phyloP scores from a whole-genome alignment of 2,888 invertebrate species.

The Chalcosyrphus nemorum region DNA sequence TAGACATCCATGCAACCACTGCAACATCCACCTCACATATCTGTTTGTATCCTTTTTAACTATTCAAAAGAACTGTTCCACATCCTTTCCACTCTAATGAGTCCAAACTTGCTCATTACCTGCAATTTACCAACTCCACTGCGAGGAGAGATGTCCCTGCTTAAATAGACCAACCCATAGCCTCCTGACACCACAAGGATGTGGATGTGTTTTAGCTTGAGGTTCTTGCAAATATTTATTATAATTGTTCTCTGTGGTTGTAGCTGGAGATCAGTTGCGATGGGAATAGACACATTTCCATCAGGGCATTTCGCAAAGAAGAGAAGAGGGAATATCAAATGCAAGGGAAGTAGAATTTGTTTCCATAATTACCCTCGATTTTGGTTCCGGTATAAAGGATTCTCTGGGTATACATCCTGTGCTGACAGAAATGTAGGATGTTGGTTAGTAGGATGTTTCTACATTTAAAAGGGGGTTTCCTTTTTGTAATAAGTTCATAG shows the following conservation, averaged over 20 bases:
- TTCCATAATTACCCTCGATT: slow-evolving; percentile 16
- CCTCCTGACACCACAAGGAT: not conserved
- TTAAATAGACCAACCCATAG: slow-evolving; percentile 15
- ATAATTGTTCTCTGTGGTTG: slow-evolving; percentile 4
- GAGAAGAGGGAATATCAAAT: slow-evolving; percentile 17
- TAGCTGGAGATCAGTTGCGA: not conserved
- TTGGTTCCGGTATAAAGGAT: not conserved
- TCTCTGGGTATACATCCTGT: not conserved
- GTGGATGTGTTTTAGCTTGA: not conserved
- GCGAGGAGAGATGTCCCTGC: not conserved
- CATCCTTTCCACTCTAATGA: slow-evolving; percentile 31
- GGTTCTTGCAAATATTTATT: slow-evolving; percentile 39
- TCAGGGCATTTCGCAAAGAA: not conserved
- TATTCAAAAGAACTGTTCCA: slow-evolving; percentile 35
- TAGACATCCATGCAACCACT: not conserved
- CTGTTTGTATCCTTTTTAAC: not conserved
- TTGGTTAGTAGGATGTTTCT: slow-evolving; percentile 1
- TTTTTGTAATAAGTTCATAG: not conserved
- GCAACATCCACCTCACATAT: not conserved
- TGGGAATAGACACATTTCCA: not conserved
- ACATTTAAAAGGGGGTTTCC: not conserved
- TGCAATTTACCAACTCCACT: slow-evolving; percentile 7
- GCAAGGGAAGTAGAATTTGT: not conserved
- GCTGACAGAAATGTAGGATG: not conserved
- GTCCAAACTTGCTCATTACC: slow-evolving; percentile 35